Evolutionary conservation across 2,797 vertebrate genomes (phyloP).

Genomic region (Silurus aristotelis): DNA sequence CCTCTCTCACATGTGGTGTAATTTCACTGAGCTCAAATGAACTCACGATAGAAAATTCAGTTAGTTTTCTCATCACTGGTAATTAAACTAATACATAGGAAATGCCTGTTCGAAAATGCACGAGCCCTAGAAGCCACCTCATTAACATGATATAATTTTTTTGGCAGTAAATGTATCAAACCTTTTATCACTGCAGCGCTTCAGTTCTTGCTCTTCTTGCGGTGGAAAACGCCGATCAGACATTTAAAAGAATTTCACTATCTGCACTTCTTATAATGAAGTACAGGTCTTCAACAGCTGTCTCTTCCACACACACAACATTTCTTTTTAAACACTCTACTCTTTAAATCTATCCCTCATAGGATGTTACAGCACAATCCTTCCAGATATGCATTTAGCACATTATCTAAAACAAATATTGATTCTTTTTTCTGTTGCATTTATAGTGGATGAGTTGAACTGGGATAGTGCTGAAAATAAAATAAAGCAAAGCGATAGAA

Average conservation of each 20-base stretch:
- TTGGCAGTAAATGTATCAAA: conserved; percentile 89
- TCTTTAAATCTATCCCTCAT: conserved; percentile 58
- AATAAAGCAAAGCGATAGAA: conserved; percentile 41
- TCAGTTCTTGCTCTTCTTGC: conserved; percentile 68
- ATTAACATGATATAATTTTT: conserved; percentile 90
- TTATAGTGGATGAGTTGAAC: conserved; percentile 12
- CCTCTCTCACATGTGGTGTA: conserved; percentile 80
- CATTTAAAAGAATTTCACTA: conserved; percentile 70
- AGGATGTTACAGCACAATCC: conserved; percentile 26
- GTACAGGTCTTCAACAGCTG: conserved; percentile 55
- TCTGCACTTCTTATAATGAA: conserved; percentile 71
- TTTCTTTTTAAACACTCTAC: conserved; percentile 34
- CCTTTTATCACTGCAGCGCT: conserved; percentile 83
- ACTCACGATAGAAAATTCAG: conserved; percentile 91
- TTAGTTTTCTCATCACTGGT: conserved; percentile 92
- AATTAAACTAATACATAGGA: conserved; percentile 94
- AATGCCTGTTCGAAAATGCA: conserved; percentile 91
- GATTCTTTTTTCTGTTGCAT: conserved; percentile 36
- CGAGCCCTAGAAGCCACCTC: conserved; percentile 86
- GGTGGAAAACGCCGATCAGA: conserved; percentile 68
- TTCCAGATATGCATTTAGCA: conserved; percentile 42
- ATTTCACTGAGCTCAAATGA: conserved; percentile 86
- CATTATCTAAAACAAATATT: conserved; percentile 52
- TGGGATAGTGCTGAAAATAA: conserved; percentile 18
- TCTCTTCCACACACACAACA: conserved; percentile 30